These are phyloP conservation scores for Pediacus dermestoides DNA, from an alignment of 2,888 invertebrate species.

Conservation along the genomic window DNA sequence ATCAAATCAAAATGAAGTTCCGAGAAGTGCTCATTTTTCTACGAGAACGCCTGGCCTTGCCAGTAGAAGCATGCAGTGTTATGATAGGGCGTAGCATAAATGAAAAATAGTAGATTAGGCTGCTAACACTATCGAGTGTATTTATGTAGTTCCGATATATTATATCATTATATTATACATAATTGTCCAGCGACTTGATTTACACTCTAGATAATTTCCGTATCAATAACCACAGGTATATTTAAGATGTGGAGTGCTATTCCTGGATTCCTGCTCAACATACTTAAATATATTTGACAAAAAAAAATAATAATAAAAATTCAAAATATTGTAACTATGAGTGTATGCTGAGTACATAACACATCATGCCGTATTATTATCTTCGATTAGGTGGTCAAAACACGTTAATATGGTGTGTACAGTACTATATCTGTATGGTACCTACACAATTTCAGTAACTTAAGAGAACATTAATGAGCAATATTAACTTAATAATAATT, in stretches of 20 bases:
- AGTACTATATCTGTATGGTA: too few species aligned
- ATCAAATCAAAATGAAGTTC: conserved; percentile 44
- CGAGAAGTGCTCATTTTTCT: conserved; percentile 47
- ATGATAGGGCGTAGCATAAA: conserved; percentile 39
- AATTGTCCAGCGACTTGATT: too few species aligned
- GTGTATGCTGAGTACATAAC: conserved; percentile 9
- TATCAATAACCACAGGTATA: too few species aligned
- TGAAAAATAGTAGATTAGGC: conserved; percentile 28
- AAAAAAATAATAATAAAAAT: too few species aligned
- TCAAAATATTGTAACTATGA: too few species aligned
- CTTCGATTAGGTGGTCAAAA: conserved; percentile 13
- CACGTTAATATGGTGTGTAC: too few species aligned
- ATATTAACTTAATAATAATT: conserved; percentile 46
- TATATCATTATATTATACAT: too few species aligned
- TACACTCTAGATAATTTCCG: too few species aligned
- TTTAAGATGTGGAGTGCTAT: too few species aligned
- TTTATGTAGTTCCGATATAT: conserved; percentile 40
- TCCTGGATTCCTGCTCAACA: too few species aligned
- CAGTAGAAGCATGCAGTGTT: conserved; percentile 38
- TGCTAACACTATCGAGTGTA: conserved; percentile 33
- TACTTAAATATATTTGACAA: too few species aligned
- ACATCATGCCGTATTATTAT: conserved; percentile 8
- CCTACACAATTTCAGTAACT: too few species aligned
- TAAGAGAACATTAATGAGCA: conserved; percentile 45
- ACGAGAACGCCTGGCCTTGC: conserved; percentile 34